Percentiles rank a stretch among this genome's conserved stretches.
Conservation (phyloP, 2,113 vertebrate genomes). For the Petroica traversi region DNA sequence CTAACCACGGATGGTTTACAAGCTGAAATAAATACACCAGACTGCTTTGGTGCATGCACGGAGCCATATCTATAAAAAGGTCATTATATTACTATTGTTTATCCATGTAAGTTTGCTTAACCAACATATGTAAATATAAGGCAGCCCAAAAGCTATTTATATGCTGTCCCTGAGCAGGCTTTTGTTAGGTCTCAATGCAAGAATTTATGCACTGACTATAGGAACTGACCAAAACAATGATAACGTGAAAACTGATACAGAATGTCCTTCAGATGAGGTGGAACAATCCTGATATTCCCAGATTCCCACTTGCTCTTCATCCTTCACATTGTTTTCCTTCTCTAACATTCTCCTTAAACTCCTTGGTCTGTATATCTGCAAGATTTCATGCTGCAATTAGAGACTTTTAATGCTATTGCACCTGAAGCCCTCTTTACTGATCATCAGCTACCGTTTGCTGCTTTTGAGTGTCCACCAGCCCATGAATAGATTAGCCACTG, state of each 20-base stretch:
- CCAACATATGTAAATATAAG: not conserved
- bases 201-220: not conserved
- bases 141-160: not conserved
- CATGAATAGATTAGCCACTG: not conserved
- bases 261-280: not conserved
- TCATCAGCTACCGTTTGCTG: constrained; percentile 4
- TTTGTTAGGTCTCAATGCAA: not conserved
- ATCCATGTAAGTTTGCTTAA: constrained; percentile 17
- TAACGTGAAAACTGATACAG: not conserved
- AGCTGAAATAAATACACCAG: constrained; percentile 25
- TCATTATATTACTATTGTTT: constrained; percentile 10
- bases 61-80: not conserved
- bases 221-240: not conserved
- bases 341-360: not conserved
- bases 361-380: not conserved
- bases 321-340: not conserved
- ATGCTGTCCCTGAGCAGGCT: not conserved
- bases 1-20: not conserved
- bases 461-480: constrained; percentile 1
- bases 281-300: not conserved
- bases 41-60: not conserved
- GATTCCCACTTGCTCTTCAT: not conserved
- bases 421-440: not conserved
- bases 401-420: not conserved
- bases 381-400: not conserved